A percentile compares a stretch with the other conserved stretches of the same genome.
These are phyloP conservation scores for Serranochromis macrocephalus DNA, from an alignment of 2,113 vertebrate species.

Conservation along the genomic window DNA sequence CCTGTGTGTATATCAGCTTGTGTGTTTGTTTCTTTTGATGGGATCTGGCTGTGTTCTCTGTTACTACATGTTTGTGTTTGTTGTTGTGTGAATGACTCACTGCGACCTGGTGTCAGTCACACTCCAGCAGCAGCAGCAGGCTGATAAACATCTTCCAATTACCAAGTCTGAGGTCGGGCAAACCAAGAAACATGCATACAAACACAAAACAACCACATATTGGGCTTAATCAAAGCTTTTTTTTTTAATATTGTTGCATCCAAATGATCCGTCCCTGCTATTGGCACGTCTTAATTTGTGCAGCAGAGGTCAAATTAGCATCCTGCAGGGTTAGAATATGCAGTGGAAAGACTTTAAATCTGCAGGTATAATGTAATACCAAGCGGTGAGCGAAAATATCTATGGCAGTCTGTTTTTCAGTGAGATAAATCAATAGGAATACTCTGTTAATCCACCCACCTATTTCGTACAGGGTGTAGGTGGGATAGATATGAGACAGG, in stretches of 20 bases:
- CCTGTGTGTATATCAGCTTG: neutral
- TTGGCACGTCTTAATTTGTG: neutral
- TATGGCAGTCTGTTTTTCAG: neutral
- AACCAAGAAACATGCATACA: neutral
- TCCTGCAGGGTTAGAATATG: neutral
- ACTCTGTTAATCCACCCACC: constrained; percentile 8
- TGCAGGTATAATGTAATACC: neutral
- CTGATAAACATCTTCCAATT: constrained; percentile 58
- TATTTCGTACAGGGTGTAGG: neutral
- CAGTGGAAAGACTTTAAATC: neutral
- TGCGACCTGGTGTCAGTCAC: constrained; percentile 41
- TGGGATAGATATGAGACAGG: neutral
- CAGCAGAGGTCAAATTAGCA: neutral
- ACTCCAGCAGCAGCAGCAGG: constrained; percentile 49
- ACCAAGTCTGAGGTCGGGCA: constrained; percentile 9
- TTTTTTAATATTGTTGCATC: neutral
- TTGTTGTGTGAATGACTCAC: constrained; percentile 16
- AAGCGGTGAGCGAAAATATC: neutral
- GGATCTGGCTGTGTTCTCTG: neutral
- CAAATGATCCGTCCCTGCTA: neutral
- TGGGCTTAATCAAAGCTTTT: neutral
- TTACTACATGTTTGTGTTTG: neutral
- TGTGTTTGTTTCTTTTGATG: neutral
- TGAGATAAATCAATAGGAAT: constrained; percentile 2
- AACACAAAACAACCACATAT: neutral